Evolutionary conservation across 2,113 vertebrate species (phyloP), one percentile per base, ranked within the genome.

Genomic region (Ginglymostoma cirratum): DNA sequence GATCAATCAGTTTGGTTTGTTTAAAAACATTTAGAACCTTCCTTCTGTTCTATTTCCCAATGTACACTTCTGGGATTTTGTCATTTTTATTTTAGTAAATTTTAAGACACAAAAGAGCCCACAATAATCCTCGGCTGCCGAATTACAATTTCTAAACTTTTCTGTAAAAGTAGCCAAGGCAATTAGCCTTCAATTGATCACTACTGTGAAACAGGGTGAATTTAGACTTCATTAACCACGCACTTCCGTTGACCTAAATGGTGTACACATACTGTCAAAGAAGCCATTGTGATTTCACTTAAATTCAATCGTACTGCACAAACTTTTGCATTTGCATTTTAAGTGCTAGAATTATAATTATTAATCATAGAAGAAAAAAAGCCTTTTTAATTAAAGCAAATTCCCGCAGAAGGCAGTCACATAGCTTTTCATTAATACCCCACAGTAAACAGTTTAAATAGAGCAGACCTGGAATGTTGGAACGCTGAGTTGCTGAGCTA

Each of bases 211-310:
- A 92, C 30, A 92, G 27, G 14, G 30, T 65, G 27, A 92, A 52
- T 30, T 19, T 34, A 34, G 8, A n/a, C 30, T 65, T 92, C 27
- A 92, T 90, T 90, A 90, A 90, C 30, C 87, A 65, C n/a, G 87
- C 87, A n/a, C 65, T 61, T 92, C 52, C 80, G 6, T 65, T 92
- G 30, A 61, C 30, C 87, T 92, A 30, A 92, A 34, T 65, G 55
- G 30, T 92, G 55, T 19, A 5, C 55, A 89, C 14, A 15, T 17
- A 83, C 30, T 61, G 87, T 65, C 87, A 92, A 92, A 92, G 87
- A 92, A 92, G 52, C 55, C 87, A 92, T 65, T 92, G 87, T 92
- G 87, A 65, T 92, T 65, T 65, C 30, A n/a, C 55, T 15, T 92
- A 17, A 65, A 92, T 61, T 90, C 30, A 92, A n/a, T n/a, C 34